Base-by-base conservation (phyloP, 2,888 invertebrate species). In the Drosophila atripex region DNA sequence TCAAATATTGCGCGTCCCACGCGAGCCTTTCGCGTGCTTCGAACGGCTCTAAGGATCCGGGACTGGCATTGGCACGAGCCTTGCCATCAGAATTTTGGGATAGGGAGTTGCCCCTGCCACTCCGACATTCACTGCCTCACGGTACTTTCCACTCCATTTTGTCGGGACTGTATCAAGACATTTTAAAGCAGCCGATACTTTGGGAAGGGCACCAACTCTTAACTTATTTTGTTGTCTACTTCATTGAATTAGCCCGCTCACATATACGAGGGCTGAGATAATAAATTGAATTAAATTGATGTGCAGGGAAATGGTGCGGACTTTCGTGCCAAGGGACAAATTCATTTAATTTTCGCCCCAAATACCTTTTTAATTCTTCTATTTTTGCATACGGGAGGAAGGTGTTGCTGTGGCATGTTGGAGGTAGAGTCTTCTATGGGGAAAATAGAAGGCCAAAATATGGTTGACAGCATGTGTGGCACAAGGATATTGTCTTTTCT, bases 261-360 rank as follows among this genome's bases (percentile, higher is more conserved):
- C 46, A 63, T 7, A 56, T n/a, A 57, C 28, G 38, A 30, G 28
- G 53, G n/a, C 60, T 53, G 12, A 57, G 57, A 49, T 68, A 84
- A 80, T 78, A 82, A 77, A 84, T 84, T 80, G 77, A 85, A 82
- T 85, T 82, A 82, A 82, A 85, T 73, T 73, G 82, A 73, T 80
- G 76, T 54, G 69, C 68, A 53, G 25, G 72, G 51, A 76, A 78
- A 76, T 76, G 72, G 73, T 60, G 71, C 14, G 66, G 71, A 25
- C 23, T 64, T 49, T 35, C 35, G 35, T 12, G 64, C 47, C 59
- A 58, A 58, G 71, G 72, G 69, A 63, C 79, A 82, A 85, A 71
- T 82, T 79, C 74, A 76, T 86, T 86, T 83, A 84, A 83, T 83
- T 86, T 80, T 78, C 74, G 59, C 70, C 83, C 65, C 71, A 83